phyloP scores from a whole-genome alignment of 2,797 vertebrate genomes.

The Pseudotriccus pelzelni region DNA sequence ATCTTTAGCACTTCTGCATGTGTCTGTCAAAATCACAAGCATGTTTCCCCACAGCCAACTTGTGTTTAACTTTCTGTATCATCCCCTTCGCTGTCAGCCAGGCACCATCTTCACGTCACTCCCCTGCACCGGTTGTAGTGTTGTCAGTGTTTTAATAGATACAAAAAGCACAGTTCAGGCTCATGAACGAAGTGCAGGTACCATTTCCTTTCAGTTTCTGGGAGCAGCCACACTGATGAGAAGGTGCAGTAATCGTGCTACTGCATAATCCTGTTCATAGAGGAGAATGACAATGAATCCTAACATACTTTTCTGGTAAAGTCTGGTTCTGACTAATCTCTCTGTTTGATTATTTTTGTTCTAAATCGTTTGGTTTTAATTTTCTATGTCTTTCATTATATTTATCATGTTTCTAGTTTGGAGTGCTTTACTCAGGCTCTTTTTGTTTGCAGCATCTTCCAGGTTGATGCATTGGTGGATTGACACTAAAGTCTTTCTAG shows the following conservation, averaged over 20 bases:
- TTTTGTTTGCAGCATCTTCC: not conserved
- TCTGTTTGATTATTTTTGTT: not conserved
- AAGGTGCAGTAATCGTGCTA: not conserved
- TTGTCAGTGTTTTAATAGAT: not conserved
- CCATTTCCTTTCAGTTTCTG: not conserved
- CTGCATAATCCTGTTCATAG: not conserved
- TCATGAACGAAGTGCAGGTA: rapidly evolving
- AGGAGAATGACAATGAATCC: not conserved
- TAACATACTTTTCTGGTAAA: not conserved
- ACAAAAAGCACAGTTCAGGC: not conserved
- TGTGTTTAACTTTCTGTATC: not conserved
- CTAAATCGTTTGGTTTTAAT: not conserved
- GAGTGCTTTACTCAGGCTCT: not conserved
- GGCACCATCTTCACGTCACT: not conserved
- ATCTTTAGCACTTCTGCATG: not conserved
- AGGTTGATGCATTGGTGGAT: not conserved
- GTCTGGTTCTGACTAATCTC: not conserved
- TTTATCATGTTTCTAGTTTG: not conserved
- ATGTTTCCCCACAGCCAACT: not conserved
- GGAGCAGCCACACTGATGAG: not conserved
- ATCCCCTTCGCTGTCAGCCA: not conserved
- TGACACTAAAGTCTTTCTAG: not conserved
- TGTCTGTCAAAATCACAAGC: not conserved
- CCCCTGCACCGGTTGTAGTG: not conserved
- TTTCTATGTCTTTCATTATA: not conserved